Evolutionary conservation across 2,888 invertebrate genomes (phyloP).

Genomic region (Carpatolechia fugitivella): DNA sequence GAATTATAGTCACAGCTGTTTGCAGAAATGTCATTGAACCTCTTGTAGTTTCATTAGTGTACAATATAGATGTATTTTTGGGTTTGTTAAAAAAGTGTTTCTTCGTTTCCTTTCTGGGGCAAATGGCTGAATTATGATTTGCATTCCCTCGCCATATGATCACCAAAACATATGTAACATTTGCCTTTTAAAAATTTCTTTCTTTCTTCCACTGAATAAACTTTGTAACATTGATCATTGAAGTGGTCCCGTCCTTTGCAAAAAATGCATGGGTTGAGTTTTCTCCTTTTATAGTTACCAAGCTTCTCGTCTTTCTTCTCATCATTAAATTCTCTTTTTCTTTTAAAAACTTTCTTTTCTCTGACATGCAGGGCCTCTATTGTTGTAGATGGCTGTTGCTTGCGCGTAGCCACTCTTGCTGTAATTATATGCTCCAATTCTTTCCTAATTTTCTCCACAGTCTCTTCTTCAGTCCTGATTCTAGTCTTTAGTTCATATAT

Average conservation of each 20-base stretch:
- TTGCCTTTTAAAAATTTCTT: neutral
- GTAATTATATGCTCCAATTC: neutral
- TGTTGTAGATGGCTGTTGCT: too few species aligned
- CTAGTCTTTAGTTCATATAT: slow-evolving; percentile 22
- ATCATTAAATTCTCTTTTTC: too few species aligned
- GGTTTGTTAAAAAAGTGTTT: too few species aligned
- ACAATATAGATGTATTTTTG: too few species aligned
- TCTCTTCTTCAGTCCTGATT: neutral
- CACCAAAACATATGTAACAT: slow-evolving; percentile 3
- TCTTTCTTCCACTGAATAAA: neutral
- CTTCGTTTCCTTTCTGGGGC: too few species aligned
- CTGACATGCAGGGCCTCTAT: too few species aligned
- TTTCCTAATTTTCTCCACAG: neutral
- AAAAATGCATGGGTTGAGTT: too few species aligned
- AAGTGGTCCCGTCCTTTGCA: neutral
- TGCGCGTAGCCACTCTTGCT: neutral
- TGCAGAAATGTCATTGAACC: neutral
- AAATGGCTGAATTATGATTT: too few species aligned
- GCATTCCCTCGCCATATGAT: too few species aligned
- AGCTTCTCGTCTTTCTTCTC: too few species aligned
- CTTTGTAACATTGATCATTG: slow-evolving; percentile 4
- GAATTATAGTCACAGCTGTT: neutral
- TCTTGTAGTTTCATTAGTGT: neutral
- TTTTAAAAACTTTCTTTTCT: too few species aligned
- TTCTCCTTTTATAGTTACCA: too few species aligned